phyloP scores from a whole-genome alignment of 1,140 invertebrate species.

The Drosophila sp. region DNA sequence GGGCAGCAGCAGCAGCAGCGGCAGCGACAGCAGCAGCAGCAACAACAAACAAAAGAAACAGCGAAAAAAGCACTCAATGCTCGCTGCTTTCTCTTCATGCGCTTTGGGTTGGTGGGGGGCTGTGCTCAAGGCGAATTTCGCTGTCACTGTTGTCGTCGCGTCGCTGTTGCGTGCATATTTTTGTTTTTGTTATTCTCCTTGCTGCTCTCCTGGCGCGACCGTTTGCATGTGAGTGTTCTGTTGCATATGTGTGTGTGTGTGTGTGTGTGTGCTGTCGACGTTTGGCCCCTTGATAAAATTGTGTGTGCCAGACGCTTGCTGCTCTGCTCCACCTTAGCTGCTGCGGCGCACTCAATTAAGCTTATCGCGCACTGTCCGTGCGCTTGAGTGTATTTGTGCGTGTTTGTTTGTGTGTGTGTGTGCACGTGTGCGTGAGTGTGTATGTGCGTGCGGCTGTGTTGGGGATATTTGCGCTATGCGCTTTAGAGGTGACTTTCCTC shows the following conservation, averaged over 20 bases:
- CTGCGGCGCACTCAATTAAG: conserved; percentile 74
- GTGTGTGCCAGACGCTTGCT: conserved; percentile 50
- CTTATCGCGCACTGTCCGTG: conserved; percentile 74
- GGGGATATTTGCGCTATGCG: conserved; percentile 69
- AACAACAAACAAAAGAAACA: conserved; percentile 37
- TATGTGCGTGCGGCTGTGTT: conserved; percentile 41
- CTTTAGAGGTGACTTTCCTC: conserved; percentile 83
- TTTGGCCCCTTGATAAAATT: conserved; percentile 72
- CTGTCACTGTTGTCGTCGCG: conserved; percentile 22
- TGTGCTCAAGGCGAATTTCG: conserved; percentile 47
- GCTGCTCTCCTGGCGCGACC: conserved; percentile 71
- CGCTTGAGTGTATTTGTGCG: conserved; percentile 22
- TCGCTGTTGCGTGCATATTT: conserved; percentile 56
- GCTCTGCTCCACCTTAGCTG: conserved; percentile 38
- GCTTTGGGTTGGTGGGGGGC: conserved; percentile 49
- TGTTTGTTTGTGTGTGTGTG: conserved; percentile 28
- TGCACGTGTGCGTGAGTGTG: conserved; percentile 17
- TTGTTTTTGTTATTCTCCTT: conserved; percentile 54
- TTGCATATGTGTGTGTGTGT: background rate
- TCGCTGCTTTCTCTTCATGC: conserved; percentile 67
- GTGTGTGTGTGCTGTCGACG: conserved; percentile 43
- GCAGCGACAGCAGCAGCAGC: conserved; percentile 4
- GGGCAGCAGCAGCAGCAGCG: conserved; percentile 10
- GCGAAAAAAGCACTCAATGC: conserved; percentile 57
- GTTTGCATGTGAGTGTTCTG: conserved; percentile 13